Evolutionary conservation across 2,888 invertebrate genomes (phyloP).

Genomic region (Platycheirus rosarum): DNA sequence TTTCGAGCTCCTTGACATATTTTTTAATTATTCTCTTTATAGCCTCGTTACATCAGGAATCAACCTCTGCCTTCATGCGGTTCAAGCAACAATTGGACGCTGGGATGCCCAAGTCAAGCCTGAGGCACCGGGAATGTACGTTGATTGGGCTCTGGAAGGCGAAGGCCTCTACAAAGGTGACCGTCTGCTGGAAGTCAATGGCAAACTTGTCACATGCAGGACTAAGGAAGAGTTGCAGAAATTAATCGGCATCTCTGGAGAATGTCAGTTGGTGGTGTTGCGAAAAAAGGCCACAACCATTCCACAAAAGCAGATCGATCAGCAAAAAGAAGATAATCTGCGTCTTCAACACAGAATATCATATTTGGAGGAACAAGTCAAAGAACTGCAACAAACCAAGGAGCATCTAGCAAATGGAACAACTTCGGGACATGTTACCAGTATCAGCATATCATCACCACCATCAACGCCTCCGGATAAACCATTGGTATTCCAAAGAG

Average conservation of each 20-base stretch:
- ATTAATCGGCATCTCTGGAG: slow-evolving; percentile 84
- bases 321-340: slow-evolving; percentile 89
- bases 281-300: slow-evolving; percentile 79
- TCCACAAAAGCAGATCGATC: slow-evolving; percentile 81
- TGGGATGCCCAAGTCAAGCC: slow-evolving; percentile 89
- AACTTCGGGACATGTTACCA: slow-evolving; percentile 85
- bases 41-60: slow-evolving; percentile 82
- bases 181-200: slow-evolving; percentile 90
- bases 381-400: slow-evolving; percentile 84
- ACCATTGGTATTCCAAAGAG: slow-evolving; percentile 89
- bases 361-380: slow-evolving; percentile 94
- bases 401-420: slow-evolving; percentile 76
- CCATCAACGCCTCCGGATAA: slow-evolving; percentile 84
- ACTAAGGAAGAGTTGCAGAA: slow-evolving; percentile 89
- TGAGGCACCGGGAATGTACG: slow-evolving; percentile 86
- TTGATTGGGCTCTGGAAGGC: slow-evolving; percentile 93
- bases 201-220: slow-evolving; percentile 88
- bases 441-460: slow-evolving; percentile 87
- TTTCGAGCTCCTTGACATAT: not conserved
- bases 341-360: slow-evolving; percentile 93
- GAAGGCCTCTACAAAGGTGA: slow-evolving; percentile 90
- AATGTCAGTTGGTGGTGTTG: slow-evolving; percentile 81
- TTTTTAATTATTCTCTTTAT: not conserved
- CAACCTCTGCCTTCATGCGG: slow-evolving; percentile 85
- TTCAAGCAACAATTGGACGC: slow-evolving; percentile 88